A percentile compares a stretch with the other conserved stretches of the same genome.
These are phyloP conservation scores for Steatocranus sp. DNA, from an alignment of 2,797 vertebrate species.

Conservation along the genomic window DNA sequence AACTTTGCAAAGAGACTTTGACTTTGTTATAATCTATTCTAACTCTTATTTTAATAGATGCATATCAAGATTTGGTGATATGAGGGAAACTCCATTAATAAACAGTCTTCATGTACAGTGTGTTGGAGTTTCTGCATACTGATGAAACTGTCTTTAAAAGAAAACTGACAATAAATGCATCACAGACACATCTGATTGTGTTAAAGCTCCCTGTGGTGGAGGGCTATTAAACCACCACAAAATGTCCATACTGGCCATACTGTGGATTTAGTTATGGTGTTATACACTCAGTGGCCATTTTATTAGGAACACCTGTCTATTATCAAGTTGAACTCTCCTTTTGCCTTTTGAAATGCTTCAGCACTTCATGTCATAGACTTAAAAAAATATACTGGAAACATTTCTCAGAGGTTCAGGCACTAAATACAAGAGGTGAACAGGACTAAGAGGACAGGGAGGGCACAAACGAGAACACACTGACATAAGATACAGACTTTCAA, in stretches of 20 bases:
- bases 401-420: no score
- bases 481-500: no score
- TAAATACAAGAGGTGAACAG: no score
- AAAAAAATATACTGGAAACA: no score
- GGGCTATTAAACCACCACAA: background rate
- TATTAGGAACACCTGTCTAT: no score
- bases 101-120: rapidly evolving
- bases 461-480: no score
- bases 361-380: no score
- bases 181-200: background rate
- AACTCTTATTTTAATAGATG: background rate
- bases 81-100: background rate
- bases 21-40: background rate
- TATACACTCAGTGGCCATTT: no score
- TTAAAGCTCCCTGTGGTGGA: background rate
- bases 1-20: background rate
- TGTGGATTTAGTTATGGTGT: no score
- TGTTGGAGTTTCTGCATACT: background rate
- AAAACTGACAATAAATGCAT: background rate
- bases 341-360: no score
- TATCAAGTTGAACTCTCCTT: no score
- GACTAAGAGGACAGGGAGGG: no score
- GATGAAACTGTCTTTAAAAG: background rate
- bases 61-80: background rate
- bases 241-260: background rate